phyloP scores from a whole-genome alignment of 1,140 invertebrate genomes.

The Cydia fagiglandana region DNA sequence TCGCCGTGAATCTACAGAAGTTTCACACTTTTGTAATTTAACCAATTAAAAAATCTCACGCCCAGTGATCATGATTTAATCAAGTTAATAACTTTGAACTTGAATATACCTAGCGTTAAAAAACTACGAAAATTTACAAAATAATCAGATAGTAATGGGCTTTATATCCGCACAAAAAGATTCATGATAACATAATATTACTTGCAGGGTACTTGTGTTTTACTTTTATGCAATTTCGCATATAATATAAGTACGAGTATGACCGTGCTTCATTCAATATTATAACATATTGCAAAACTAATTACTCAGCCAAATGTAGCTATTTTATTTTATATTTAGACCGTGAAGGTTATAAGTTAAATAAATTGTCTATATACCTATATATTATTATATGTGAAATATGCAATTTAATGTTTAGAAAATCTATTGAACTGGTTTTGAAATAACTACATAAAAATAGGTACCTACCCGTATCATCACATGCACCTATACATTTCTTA shows the following conservation, averaged over 20 bases:
- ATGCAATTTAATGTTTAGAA: background rate
- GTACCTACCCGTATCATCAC: too few species aligned
- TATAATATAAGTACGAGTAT: background rate
- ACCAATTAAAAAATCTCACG: conserved; percentile 7
- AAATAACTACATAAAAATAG: too few species aligned
- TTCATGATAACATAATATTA: background rate
- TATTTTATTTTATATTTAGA: background rate
- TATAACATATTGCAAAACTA: background rate
- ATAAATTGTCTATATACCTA: background rate
- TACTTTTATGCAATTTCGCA: conserved; percentile 3
- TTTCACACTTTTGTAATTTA: background rate
- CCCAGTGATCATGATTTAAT: conserved; percentile 3
- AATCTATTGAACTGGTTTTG: too few species aligned
- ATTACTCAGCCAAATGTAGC: background rate
- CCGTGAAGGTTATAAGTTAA: background rate
- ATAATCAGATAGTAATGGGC: background rate
- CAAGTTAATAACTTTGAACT: conserved; percentile 7
- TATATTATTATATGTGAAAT: background rate
- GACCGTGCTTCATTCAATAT: conserved; percentile 1
- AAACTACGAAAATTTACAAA: background rate
- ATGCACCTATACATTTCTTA: background rate
- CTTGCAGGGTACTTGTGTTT: background rate
- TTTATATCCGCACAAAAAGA: background rate
- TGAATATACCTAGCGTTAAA: background rate
- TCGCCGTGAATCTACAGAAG: background rate